A percentile compares a stretch with the other conserved stretches of the same genome.
Conservation (phyloP, 1,140 invertebrate species). For the Drosophila willistoni region DNA sequence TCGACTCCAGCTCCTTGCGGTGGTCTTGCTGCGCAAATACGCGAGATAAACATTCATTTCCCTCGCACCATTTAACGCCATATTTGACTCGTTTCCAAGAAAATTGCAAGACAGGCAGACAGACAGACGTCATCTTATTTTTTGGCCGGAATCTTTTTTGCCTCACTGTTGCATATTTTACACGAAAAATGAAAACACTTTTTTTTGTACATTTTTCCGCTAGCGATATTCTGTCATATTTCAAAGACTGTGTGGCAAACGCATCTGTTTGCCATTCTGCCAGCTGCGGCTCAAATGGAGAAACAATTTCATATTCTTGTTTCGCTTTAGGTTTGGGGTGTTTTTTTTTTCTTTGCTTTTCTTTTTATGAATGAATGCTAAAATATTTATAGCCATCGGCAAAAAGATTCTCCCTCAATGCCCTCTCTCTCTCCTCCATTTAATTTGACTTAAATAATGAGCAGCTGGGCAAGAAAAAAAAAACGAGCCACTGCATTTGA, state of each 20-base stretch:
- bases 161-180: constrained; percentile 36
- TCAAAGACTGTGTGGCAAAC: constrained; percentile 1
- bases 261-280: constrained; percentile 65
- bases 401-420: background rate
- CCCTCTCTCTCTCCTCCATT: constrained; percentile 26
- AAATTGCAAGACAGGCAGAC: constrained; percentile 32
- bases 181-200: constrained; percentile 64
- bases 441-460: constrained; percentile 80
- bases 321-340: background rate
- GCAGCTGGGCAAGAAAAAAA: constrained; percentile 33
- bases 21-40: constrained; percentile 6
- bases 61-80: constrained; percentile 48
- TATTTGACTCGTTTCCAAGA: constrained; percentile 33
- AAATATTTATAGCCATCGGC: constrained; percentile 68
- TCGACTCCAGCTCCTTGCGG: too few relatives aligned
- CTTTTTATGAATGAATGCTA: constrained; percentile 69
- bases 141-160: constrained; percentile 29
- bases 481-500: constrained; percentile 39
- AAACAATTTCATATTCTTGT: constrained; percentile 38
- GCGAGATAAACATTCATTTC: constrained; percentile 38
- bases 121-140: constrained; percentile 14
- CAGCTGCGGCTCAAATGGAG: constrained; percentile 48
- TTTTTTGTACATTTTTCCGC: constrained; percentile 49
- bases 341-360: constrained; percentile 35
- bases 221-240: constrained; percentile 32